Evolutionary conservation across 1,140 invertebrate species (phyloP).

Genomic region (Lethrus apterus): DNA sequence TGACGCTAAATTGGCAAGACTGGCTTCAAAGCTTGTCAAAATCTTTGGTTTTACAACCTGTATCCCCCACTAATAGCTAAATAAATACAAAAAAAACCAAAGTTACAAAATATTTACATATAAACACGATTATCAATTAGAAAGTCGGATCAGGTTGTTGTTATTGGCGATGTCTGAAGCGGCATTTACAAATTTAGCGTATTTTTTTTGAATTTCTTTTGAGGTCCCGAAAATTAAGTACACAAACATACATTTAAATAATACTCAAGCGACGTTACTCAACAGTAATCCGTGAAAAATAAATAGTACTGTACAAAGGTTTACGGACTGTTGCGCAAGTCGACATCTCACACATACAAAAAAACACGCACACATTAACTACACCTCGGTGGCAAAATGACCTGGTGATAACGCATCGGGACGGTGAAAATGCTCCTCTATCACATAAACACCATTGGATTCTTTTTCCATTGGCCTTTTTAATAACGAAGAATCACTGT

Average conservation of each 20-base stretch:
- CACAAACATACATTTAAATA: constrained; percentile 25
- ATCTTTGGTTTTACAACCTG: constrained; percentile 36
- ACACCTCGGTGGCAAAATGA: constrained; percentile 57
- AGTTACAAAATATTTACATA: constrained; percentile 11
- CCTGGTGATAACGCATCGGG: constrained; percentile 45
- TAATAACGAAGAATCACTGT: constrained; percentile 42
- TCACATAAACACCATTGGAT: constrained; percentile 51
- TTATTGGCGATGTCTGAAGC: constrained; percentile 24
- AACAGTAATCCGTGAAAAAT: constrained; percentile 19
- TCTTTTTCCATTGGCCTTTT: constrained; percentile 45
- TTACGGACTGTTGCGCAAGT: constrained; percentile 9
- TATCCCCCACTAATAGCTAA: constrained; percentile 21
- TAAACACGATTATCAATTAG: constrained; percentile 9
- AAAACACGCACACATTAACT: constrained; percentile 36
- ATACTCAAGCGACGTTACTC: constrained; percentile 23
- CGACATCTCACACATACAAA: constrained; percentile 25
- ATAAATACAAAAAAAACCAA: constrained; percentile 12
- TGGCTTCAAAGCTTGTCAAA: constrained; percentile 25
- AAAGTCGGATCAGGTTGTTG: constrained; percentile 20
- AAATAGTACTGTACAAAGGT: constrained; percentile 32
- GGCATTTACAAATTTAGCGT: constrained; percentile 21
- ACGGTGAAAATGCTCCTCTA: constrained; percentile 54
- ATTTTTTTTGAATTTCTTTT: constrained; percentile 22
- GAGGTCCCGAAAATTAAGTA: constrained; percentile 18
- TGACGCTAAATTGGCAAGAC: constrained; percentile 24